Conservation (phyloP, 2,797 vertebrate genomes). For the Chrysocyon brachyurus region DNA sequence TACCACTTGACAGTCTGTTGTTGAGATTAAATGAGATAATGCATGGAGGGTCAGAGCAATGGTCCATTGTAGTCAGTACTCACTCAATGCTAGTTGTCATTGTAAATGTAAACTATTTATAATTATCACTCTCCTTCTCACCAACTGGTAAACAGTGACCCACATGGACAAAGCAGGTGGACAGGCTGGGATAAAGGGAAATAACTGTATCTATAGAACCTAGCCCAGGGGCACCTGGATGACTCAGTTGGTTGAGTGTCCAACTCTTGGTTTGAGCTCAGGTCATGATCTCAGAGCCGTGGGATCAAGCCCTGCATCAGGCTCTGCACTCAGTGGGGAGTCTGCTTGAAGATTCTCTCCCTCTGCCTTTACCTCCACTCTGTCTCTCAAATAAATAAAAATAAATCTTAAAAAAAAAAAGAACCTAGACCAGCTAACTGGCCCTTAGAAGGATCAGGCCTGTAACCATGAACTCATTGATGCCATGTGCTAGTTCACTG, state of each 20-base stretch:
- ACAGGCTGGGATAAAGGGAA: not conserved
- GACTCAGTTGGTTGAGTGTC: not conserved
- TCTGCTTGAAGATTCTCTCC: not conserved
- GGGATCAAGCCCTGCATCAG: not conserved
- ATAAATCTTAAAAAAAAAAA: not conserved
- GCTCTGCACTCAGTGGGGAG: not conserved
- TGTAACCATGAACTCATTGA: not conserved
- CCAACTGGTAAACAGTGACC: not conserved
- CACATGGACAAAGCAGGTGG: not conserved
- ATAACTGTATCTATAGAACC: not conserved
- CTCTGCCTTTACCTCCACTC: not conserved
- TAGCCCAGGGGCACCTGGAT: not conserved
- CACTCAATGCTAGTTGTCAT: not conserved
- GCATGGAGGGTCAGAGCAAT: not conserved
- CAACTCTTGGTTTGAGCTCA: not conserved
- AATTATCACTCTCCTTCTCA: not conserved
- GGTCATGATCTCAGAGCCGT: not conserved
- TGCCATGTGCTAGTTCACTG: not conserved
- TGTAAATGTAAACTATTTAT: not conserved
- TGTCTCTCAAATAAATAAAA: not conserved
- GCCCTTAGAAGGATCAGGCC: not conserved
- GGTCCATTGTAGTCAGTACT: not conserved
- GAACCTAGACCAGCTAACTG: not conserved
- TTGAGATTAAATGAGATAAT: conserved; percentile 1
- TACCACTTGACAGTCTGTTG: not conserved